Evolutionary conservation across 2,797 vertebrate genomes (phyloP), one percentile per base, ranked within the genome.

Genomic region (Anableps anableps): DNA sequence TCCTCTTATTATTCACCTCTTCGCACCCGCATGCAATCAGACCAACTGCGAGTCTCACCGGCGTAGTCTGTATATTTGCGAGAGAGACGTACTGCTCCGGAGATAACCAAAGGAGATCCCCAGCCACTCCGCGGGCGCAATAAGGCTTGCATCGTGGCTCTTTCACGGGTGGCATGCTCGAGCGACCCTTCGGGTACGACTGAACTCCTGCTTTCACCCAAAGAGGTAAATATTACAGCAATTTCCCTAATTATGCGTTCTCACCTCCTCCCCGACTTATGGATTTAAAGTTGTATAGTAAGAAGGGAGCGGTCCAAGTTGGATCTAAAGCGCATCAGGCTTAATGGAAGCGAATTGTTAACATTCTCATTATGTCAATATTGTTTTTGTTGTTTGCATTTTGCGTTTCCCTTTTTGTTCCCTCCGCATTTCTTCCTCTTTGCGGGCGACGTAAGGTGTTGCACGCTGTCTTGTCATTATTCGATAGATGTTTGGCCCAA

Each of bases 121-220:
- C 38, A 72, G 83, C 81, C 78, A 34, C 77, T 82, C 81, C 74
- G 75, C 76, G 88, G 73, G 88, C 89, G 85, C 88, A 71, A 5
- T 0, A 23, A 45, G 86, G 88, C 77, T 85, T 76, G 85, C 93
- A 94, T 90, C 92, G 94, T 95, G 95, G 95, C 94, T 93, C 93
- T 92, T 10, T 86, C 92, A 86, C 77, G 83, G 89, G 90, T 85
- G 94, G 93, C 92, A 96, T 95, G 95, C 92, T 89, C 91, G 87
- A 93, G 86, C 88, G 90, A 88, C 76, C 82, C 92, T 48, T 79
- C 89, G 87, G 93, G 82, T 91, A 79, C 89, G 74, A 66, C 88
- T 94, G 94, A 95, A 93, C 91, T 95, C 94, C 94, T 94, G 87
- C 93, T 93, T 92, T 93, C 91, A 89, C 92, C 90, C 85, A 92